Base-by-base conservation (phyloP, 2,797 vertebrate species). In the Chanos chanos region DNA sequence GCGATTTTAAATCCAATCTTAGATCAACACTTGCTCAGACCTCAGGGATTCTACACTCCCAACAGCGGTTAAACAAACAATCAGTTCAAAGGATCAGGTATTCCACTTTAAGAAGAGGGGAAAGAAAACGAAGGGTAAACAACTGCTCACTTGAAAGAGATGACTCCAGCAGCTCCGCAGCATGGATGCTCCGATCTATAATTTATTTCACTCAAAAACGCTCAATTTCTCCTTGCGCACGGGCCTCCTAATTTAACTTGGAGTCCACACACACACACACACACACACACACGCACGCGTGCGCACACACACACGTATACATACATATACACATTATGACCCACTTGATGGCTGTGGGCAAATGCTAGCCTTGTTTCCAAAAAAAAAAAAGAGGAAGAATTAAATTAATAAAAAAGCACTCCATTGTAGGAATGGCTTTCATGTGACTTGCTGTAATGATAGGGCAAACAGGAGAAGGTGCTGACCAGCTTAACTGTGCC, bases 11-110 rank as follows among this genome's bases (percentile, higher is more conserved):
- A 89, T 86, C 83, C 78, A 81, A 78, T 83, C 85, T 91, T 90
- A 89, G 83, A 89, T 87, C 86, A 90, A 85, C 72, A 82, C 86
- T 87, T 85, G 79, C 86, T 84, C 80, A 88, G 79, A 86, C 85
- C 88, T 89, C 74, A n/a, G 83, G 88, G 89, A 92, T 80, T 79
- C 84, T 81, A 68, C 72, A 82, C 87, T 90, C 87, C 87, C 88
- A 88, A 85, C 83, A 83, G 86, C 83, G 73, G 81, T 90, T 87
- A 84, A 90, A 89, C 82, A 91, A 89, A 88, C 85, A 85, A 85
- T 84, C 77, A 80, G 85, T 88, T 85, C 81, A 90, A 86, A 87
- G 84, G 78, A 83, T 85, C 87, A 87, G 82, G 83, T 89, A 74
- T 85, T 84, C 81, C 62, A 40, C 78, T 85, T 77, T 82, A 86